Evolutionary conservation across 2,113 vertebrate species (phyloP).

Genomic region (Dromaius novaehollandiae): DNA sequence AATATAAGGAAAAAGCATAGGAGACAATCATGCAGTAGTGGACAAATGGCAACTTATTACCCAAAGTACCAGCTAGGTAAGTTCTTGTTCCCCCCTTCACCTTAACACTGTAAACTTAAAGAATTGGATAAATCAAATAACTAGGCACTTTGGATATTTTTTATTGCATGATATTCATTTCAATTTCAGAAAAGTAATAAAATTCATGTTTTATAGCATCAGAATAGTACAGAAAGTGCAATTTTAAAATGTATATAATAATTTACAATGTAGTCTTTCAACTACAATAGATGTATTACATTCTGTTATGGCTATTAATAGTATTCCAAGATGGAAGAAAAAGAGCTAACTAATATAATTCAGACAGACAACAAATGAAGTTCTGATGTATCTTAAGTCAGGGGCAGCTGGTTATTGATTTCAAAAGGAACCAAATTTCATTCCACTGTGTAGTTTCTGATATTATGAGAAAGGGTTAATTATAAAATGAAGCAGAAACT

Average conservation of each 20-base stretch:
- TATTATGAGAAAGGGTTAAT: neutral
- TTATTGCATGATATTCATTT: conserved; percentile 21
- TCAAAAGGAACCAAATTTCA: neutral
- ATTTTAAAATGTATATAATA: neutral
- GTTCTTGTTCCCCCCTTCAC: conserved; percentile 74
- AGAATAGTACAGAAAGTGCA: neutral
- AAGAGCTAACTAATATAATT: neutral
- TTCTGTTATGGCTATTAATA: neutral
- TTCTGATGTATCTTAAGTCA: neutral
- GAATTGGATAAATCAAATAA: neutral
- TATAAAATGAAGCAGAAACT: neutral
- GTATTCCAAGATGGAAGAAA: neutral
- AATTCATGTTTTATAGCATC: neutral
- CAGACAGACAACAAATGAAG: neutral
- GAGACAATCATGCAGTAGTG: conserved; percentile 85
- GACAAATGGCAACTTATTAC: conserved; percentile 86
- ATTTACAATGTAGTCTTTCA: neutral
- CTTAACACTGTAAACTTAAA: conserved; percentile 56
- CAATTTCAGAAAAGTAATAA: neutral
- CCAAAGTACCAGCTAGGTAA: conserved; percentile 93
- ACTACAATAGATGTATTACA: neutral
- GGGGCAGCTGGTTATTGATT: neutral
- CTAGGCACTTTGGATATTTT: neutral
- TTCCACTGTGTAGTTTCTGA: neutral
- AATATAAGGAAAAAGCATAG: conserved; percentile 84